These are phyloP conservation scores for Hippopotamyrus pictus DNA, from an alignment of 2,797 vertebrate species.

Conservation along the genomic window DNA sequence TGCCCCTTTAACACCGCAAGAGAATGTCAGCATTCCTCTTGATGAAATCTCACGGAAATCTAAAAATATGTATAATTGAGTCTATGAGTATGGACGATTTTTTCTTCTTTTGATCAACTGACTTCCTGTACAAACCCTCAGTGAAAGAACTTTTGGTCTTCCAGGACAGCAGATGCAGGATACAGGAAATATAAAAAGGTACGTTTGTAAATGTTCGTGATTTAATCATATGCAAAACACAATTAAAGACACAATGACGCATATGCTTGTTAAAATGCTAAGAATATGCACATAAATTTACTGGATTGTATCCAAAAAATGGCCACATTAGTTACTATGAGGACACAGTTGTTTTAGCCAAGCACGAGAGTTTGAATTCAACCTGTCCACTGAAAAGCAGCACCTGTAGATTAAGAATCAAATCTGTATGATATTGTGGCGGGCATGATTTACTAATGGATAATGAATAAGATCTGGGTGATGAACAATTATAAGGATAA, in stretches of 20 bases:
- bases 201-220: background rate
- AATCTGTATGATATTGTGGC: background rate
- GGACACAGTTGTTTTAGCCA: background rate
- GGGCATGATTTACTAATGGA: background rate
- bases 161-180: slow-evolving; percentile 7
- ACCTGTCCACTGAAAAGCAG: background rate
- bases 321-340: background rate
- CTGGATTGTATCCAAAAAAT: background rate
- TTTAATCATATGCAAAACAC: background rate
- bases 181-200: slow-evolving; percentile 1
- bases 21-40: slow-evolving; percentile 1
- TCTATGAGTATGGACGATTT: slow-evolving; percentile 6
- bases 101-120: slow-evolving; percentile 13
- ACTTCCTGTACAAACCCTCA: slow-evolving; percentile 18
- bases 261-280: background rate
- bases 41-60: slow-evolving; percentile 17
- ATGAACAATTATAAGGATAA: background rate
- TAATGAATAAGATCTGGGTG: background rate
- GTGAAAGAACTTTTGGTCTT: slow-evolving; percentile 18
- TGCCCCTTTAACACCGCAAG: background rate
- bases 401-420: background rate
- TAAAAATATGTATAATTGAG: slow-evolving; percentile 13
- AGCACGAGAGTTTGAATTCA: background rate
- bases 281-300: background rate
- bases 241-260: background rate